Evolutionary conservation across 2,113 vertebrate species (phyloP).

Genomic region (Salvelinus fontinalis): DNA sequence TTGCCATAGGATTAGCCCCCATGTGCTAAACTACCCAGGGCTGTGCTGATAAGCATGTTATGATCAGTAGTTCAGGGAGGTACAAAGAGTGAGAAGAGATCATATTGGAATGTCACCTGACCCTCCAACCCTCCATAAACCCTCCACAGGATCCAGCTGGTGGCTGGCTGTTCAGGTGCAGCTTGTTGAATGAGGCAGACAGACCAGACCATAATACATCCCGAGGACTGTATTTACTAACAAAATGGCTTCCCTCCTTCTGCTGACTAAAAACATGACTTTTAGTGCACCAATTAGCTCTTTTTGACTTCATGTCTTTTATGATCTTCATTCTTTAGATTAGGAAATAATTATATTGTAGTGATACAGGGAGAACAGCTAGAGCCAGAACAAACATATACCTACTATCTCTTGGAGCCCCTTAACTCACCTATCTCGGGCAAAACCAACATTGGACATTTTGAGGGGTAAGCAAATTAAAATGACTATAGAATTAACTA

Average conservation of each 20-base stretch:
- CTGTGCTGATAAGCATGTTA: conserved; percentile 45
- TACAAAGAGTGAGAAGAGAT: conserved; percentile 33
- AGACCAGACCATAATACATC: conserved; percentile 12
- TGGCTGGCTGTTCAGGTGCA: conserved; percentile 39
- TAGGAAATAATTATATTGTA: no score
- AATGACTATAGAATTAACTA: no score
- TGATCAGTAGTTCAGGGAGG: conserved; percentile 49
- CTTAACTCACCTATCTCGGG: no score
- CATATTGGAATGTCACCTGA: conserved; percentile 40
- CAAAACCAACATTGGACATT: no score
- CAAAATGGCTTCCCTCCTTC: background rate
- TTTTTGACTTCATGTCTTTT: no score
- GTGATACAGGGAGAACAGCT: no score
- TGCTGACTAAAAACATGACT: background rate
- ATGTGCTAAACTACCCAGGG: conserved; percentile 32
- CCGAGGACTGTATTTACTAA: conserved; percentile 17
- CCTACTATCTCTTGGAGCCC: no score
- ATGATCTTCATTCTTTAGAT: no score
- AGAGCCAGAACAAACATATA: no score
- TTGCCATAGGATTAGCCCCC: conserved; percentile 19
- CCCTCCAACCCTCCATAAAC: conserved; percentile 30
- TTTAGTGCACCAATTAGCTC: no score
- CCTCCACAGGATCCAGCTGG: conserved; percentile 10
- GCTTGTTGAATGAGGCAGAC: background rate
- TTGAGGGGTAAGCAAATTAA: no score